Base-by-base conservation (phyloP, 2,113 vertebrate species). In the Sciurus niger region DNA sequence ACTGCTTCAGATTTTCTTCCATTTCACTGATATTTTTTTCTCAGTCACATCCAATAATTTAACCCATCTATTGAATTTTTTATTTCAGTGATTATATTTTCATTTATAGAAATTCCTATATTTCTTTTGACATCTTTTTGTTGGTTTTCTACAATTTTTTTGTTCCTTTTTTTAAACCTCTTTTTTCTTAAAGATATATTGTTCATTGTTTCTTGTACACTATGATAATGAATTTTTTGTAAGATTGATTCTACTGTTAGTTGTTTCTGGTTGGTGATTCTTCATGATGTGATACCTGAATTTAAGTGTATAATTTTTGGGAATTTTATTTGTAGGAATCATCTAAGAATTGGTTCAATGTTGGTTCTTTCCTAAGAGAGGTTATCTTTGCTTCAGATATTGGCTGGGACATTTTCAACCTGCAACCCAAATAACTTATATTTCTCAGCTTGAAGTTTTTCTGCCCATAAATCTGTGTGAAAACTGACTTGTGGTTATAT, bases 81-180 rank as follows among this genome's bases (percentile, higher is more conserved):
- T 30, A 96, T 67, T 94, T 95, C 11, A 95, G 18, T 17, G 16
- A 90, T 92, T 90, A 55, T 68, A 58, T 90, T 95, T 91, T 93
- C 34, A 80, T 80, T 84, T 79, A 32, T 87, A 67, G 8, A 80
- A 87, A 70, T 94, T 82, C 88, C 2, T 28, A 48, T 80, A 2
- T 2, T 51, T 67, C 13, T 51, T 89, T 92, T 78, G 65, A 53
- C 1, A 94, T 70, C 65, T 77, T 34, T 40, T 74, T 68, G 46
- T 58, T 77, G 67, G 32, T 72, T 83, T 90, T 30, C 80, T 53
- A 40, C 12, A 43, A 37, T 83, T 87, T 91, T 76, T 48, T 77
- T 79, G 5, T 2, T 83, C 55, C 12, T 17, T 65, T 37, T 87
- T 96, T 73, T 40, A 70, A 77, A 18, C 17, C 22, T 88, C 25